Percentiles rank a stretch among this genome's conserved stretches.
phyloP scores from a whole-genome alignment of 2,797 vertebrate genomes.

The Strix occidentalis region DNA sequence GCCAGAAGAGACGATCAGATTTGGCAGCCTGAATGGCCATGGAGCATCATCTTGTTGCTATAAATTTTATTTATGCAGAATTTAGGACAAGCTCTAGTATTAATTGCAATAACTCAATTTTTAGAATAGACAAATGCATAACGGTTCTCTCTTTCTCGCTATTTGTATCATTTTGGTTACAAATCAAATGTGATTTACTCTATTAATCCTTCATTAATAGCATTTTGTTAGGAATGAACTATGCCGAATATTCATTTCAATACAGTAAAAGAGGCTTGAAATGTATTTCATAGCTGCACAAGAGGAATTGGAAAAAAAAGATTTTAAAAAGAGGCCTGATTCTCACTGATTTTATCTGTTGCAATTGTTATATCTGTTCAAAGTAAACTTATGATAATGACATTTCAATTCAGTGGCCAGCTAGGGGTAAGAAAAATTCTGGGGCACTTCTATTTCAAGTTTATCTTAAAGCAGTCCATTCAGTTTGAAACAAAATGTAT shows the following conservation, averaged over 20 bases:
- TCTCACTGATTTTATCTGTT: background rate
- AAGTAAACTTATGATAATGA: background rate
- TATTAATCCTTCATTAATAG: background rate
- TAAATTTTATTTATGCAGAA: background rate
- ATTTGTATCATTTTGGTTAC: background rate
- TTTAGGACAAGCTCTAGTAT: background rate
- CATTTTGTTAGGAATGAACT: background rate
- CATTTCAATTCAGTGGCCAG: background rate
- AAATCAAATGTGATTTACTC: background rate
- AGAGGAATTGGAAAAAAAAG: background rate
- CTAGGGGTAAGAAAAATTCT: background rate
- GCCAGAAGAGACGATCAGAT: background rate
- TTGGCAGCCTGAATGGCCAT: background rate
- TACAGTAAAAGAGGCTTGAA: background rate
- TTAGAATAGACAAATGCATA: background rate
- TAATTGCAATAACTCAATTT: background rate
- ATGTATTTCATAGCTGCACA: background rate
- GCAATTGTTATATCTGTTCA: background rate
- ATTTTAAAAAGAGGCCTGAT: background rate
- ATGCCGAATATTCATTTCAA: background rate
- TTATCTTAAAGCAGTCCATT: background rate
- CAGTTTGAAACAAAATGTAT: background rate
- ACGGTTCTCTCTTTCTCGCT: background rate
- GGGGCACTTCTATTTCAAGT: background rate
- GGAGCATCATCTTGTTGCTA: background rate